Evolutionary conservation across 2,797 vertebrate genomes (phyloP).

Genomic region (Cyprinodon diabolis): DNA sequence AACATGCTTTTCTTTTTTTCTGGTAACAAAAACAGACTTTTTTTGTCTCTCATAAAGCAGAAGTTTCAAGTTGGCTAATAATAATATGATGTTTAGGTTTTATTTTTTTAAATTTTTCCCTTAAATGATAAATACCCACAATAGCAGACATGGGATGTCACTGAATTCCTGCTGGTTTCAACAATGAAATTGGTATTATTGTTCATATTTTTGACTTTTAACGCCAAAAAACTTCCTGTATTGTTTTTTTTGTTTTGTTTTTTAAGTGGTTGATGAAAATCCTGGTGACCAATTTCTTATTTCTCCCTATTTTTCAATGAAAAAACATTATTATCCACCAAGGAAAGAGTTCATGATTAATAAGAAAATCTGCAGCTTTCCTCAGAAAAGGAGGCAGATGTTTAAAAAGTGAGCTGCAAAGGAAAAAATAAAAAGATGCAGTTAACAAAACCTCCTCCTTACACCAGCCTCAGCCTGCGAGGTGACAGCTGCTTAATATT

Average conservation of each 20-base stretch:
- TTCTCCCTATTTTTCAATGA: too few species aligned
- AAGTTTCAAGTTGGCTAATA: not conserved
- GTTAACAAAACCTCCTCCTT: conserved; percentile 43
- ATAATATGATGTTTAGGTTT: not conserved
- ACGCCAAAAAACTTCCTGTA: too few species aligned
- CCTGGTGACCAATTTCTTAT: too few species aligned
- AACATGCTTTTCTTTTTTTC: not conserved
- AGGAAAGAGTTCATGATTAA: conserved; percentile 15
- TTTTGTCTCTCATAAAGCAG: not conserved
- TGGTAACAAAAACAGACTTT: not conserved
- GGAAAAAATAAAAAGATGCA: conserved; percentile 2
- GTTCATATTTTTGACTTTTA: too few species aligned
- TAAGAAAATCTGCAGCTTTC: conserved; percentile 4
- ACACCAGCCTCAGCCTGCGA: conserved; percentile 23
- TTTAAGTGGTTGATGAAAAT: not conserved
- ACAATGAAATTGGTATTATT: too few species aligned
- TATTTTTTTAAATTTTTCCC: not conserved
- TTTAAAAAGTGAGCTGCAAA: conserved; percentile 23
- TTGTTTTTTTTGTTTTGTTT: too few species aligned
- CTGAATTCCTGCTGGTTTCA: not conserved
- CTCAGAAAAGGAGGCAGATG: conserved; percentile 5
- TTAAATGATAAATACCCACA: not conserved
- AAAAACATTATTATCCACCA: not conserved
- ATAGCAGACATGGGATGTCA: not conserved
- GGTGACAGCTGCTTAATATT: conserved; percentile 48